Percentiles rank a stretch among this genome's conserved stretches.
Conservation (phyloP, 2,888 invertebrate species). For the Caenorhabditis sp. region DNA sequence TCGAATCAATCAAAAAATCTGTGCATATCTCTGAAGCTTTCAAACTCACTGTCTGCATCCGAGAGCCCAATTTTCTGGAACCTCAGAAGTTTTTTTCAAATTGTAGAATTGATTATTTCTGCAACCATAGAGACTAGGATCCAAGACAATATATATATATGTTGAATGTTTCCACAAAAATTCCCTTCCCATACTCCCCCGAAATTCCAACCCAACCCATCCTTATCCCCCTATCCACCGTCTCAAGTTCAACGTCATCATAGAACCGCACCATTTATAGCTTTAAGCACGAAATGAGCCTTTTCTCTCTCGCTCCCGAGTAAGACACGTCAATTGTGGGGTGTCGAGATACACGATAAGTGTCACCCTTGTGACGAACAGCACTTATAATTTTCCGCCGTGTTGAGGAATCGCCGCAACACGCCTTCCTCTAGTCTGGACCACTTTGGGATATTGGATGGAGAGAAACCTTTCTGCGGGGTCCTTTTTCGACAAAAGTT, state of each 20-base stretch:
- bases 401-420: constrained; percentile 11
- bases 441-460: constrained; percentile 30
- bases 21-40: too few relatives aligned
- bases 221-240: too few relatives aligned
- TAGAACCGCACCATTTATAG: neutral
- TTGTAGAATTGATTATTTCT: too few relatives aligned
- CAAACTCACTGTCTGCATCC: too few relatives aligned
- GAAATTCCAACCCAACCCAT: too few relatives aligned
- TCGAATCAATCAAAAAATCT: too few relatives aligned
- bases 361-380: constrained; percentile 30
- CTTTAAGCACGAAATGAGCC: neutral
- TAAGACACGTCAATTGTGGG: constrained; percentile 32
- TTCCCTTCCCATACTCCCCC: too few relatives aligned
- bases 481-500: neutral
- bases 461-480: neutral
- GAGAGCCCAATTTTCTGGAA: too few relatives aligned
- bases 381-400: constrained; percentile 34
- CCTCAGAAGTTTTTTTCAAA: too few relatives aligned
- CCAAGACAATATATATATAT: too few relatives aligned
- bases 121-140: too few relatives aligned
- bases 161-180: too few relatives aligned
- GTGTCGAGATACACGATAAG: constrained; percentile 16
- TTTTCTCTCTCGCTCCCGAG: neutral
- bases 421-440: neutral
- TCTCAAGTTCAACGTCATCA: neutral